Evolutionary conservation across 2,113 vertebrate genomes (phyloP), one percentile per base, ranked within the genome.

Genomic region (Ailuropoda melanoleuca): DNA sequence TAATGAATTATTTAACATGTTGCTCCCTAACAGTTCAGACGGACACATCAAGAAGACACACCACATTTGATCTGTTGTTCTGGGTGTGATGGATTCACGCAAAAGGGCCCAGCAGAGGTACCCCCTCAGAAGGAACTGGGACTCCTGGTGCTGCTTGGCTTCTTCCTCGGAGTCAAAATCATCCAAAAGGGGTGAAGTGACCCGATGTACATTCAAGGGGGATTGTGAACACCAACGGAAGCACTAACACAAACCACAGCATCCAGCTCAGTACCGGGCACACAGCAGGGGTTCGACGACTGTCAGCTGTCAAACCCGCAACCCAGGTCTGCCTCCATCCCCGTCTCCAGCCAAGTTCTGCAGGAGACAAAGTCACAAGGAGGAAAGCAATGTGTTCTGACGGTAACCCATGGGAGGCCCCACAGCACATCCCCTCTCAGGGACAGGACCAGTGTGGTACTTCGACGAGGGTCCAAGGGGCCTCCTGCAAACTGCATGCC

Each of bases 31-130:
- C 13, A 81, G 75, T n/a, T 19, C 56, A 72, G 90, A 82, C 24
- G 0, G 24, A 86, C 29, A n/a, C 23, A 56, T 1, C 21, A 48
- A 14, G 8, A 66, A 58, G 83, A 90, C 0, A 8, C 0, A 5
- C 26, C 5, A 1, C 0, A 3, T 37, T 88, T 39, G 53, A 24
- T 23, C 43, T 56, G 11, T 4, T 12, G 60, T n/a, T 18, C 14
- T 17, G 7, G 8, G 19, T 12, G 13, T 43, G 48, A 24, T 21
- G 15, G 48, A 81, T 1, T 31, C 15, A 37, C n/a, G 46, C 13
- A 3, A 29, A 85, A 64, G 37, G 4, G 15, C 58, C 56, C 86
- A 13, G 60, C 29, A 23, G 37, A 19, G 56, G 1, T 4, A 3
- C 24, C 26, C 37, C 17, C 18, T 24, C 1, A 88, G 74, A 1